Percentiles rank a stretch among this genome's conserved stretches.
These are phyloP conservation scores for Lanius ludovicianus DNA, from an alignment of 2,113 vertebrate genomes.

Conservation along the genomic window DNA sequence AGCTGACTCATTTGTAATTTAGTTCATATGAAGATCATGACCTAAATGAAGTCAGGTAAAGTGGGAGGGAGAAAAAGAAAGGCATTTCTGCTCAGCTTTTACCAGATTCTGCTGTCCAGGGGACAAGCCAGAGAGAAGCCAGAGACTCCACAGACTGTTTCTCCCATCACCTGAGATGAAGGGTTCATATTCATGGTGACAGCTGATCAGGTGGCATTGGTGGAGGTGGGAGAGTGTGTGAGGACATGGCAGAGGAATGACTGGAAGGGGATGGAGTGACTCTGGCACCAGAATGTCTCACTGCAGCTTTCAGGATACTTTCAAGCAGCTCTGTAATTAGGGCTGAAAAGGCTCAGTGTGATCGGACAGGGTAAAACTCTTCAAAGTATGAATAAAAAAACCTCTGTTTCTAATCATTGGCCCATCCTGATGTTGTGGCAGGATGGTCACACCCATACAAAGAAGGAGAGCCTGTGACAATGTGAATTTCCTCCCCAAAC, in stretches of 20 bases:
- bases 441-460: background rate
- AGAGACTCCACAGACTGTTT: background rate
- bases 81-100: background rate
- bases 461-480: background rate
- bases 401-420: background rate
- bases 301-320: background rate
- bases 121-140: background rate
- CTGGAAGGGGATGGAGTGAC: background rate
- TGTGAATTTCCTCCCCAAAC: background rate
- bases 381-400: background rate
- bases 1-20: background rate
- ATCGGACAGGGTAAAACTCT: background rate
- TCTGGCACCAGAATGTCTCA: background rate
- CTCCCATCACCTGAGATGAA: background rate
- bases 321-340: background rate
- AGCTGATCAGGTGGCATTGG: background rate
- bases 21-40: background rate
- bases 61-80: background rate
- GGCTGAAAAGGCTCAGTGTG: background rate
- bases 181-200: background rate
- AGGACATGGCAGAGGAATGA: background rate
- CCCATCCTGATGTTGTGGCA: background rate
- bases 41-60: background rate
- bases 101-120: background rate
- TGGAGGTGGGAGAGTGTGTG: background rate